Conservation (phyloP, 2,888 invertebrate genomes). For the Watsonalla binaria region DNA sequence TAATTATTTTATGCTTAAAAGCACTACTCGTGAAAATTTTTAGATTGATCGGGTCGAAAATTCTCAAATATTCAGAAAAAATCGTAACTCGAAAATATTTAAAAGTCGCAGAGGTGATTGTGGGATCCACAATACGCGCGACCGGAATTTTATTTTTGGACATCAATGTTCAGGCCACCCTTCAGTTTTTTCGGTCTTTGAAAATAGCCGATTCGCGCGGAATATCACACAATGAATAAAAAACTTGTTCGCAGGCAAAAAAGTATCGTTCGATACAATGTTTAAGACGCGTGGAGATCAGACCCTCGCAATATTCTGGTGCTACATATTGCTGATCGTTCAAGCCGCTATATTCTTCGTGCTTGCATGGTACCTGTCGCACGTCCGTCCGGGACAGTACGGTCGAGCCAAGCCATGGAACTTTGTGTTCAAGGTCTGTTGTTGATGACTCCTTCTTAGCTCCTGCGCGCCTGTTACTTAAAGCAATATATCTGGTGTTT, state of each 20-base stretch:
- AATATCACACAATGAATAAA: no score
- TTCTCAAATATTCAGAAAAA: no score
- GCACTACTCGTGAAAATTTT: no score
- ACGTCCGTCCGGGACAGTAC: constrained; percentile 80
- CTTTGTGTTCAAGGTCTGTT: constrained; percentile 79
- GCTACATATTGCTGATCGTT: constrained; percentile 36
- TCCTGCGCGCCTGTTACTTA: neutral
- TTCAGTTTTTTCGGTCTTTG: no score
- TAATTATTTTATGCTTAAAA: no score
- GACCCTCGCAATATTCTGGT: constrained; percentile 13
- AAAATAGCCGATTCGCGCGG: neutral
- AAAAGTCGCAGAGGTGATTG: no score
- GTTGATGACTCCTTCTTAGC: neutral
- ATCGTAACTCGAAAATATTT: no score
- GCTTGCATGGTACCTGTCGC: constrained; percentile 41
- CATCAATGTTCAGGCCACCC: no score
- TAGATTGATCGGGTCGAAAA: no score
- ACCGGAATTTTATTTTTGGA: no score
- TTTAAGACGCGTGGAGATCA: neutral
- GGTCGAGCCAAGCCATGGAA: constrained; percentile 83
- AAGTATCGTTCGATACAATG: constrained; percentile 27
- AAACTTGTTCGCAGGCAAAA: constrained; percentile 23
- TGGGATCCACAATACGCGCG: no score
- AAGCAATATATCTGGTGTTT: neutral
- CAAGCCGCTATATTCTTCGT: constrained; percentile 36